A percentile compares a stretch with the other conserved stretches of the same genome.
Conservation (phyloP, 1,140 invertebrate genomes). For the Zophobas atratus region DNA sequence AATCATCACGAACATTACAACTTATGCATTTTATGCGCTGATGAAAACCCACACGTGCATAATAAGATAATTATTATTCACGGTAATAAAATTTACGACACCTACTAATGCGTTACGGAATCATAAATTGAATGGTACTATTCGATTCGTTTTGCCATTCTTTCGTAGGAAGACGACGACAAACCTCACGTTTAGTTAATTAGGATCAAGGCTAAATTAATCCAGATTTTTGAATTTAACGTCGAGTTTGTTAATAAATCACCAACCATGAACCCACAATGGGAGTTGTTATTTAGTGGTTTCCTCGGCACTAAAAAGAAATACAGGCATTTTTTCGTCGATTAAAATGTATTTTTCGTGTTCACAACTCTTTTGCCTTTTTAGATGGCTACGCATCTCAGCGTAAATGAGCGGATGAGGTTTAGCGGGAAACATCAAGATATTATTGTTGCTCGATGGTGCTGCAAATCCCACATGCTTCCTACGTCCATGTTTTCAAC, state of each 20-base stretch:
- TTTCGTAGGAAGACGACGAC: constrained; percentile 1
- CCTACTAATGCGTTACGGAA: too few species aligned
- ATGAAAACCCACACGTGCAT: too few species aligned
- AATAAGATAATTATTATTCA: too few species aligned
- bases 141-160: background rate
- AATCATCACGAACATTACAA: too few species aligned
- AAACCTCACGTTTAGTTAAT: background rate
- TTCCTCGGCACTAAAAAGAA: too few species aligned
- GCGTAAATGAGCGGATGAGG: too few species aligned
- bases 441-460: background rate
- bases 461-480: constrained; percentile 4
- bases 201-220: constrained; percentile 11
- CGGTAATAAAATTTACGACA: background rate
- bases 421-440: too few species aligned
- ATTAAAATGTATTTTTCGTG: background rate
- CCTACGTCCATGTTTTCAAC: constrained; percentile 4
- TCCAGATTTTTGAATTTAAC: constrained; percentile 14
- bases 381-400: too few species aligned
- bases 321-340: too few species aligned
- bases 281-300: too few species aligned
- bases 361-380: background rate
- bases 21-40: too few species aligned
- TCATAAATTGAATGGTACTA: background rate
- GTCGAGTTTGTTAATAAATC: background rate
- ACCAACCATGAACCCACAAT: background rate